Evolutionary conservation across 2,888 invertebrate genomes (phyloP).

Genomic region (Belgica antarctica): DNA sequence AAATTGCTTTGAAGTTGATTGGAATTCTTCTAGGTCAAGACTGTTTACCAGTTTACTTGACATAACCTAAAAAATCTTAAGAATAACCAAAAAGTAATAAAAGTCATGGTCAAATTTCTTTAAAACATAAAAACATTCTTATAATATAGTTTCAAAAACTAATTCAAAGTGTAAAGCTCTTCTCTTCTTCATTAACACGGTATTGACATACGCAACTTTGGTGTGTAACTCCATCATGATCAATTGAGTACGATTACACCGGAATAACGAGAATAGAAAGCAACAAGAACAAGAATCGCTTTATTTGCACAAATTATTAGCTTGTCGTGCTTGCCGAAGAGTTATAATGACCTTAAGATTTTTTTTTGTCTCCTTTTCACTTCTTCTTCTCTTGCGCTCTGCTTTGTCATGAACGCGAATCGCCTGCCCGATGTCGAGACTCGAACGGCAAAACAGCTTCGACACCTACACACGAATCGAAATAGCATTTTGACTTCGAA

Average conservation of each 20-base stretch:
- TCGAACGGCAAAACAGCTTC: neutral
- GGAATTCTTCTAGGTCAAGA: too few species aligned
- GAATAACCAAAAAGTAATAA: too few species aligned
- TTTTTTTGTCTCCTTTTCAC: conserved; percentile 24
- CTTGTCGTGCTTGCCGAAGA: conserved; percentile 2
- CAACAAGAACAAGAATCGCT: conserved; percentile 16
- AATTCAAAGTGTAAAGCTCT: too few species aligned
- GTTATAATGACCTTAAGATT: conserved; percentile 42
- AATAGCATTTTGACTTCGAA: neutral
- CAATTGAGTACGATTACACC: neutral
- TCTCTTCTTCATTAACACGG: too few species aligned
- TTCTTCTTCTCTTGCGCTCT: neutral
- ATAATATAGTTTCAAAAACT: too few species aligned
- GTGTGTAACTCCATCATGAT: too few species aligned
- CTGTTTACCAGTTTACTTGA: too few species aligned
- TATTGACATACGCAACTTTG: too few species aligned
- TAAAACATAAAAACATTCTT: too few species aligned
- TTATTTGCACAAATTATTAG: conserved; percentile 42
- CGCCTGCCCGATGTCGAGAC: neutral
- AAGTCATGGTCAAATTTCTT: too few species aligned
- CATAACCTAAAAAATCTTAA: too few species aligned
- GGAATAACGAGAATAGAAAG: neutral
- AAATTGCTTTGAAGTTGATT: neutral
- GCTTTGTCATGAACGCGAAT: conserved; percentile 13
- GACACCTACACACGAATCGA: conserved; percentile 8